phyloP scores from a whole-genome alignment of 2,113 vertebrate species.

The Dunckerocampus dactyliophorus region DNA sequence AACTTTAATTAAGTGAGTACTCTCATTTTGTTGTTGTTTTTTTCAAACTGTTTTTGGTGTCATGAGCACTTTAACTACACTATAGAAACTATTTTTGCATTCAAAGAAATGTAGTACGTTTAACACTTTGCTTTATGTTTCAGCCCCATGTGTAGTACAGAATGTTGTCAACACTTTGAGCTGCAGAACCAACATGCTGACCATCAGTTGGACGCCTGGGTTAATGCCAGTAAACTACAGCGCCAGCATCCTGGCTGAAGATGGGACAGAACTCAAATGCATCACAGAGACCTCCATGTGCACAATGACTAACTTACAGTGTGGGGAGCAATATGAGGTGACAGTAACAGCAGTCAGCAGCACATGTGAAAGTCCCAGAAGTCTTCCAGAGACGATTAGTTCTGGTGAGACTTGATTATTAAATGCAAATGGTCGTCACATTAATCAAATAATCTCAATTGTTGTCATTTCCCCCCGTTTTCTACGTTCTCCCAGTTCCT shows the following conservation, averaged over 20 bases:
- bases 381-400: slow-evolving; percentile 24
- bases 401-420: slow-evolving; percentile 48
- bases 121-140: slow-evolving; percentile 3
- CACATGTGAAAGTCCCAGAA: slow-evolving; percentile 53
- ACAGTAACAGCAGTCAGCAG: slow-evolving; percentile 46
- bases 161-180: slow-evolving; percentile 41
- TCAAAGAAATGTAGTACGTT: neutral
- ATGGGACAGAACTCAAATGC: slow-evolving; percentile 43
- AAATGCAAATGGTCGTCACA: neutral
- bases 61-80: neutral
- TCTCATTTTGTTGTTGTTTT: neutral
- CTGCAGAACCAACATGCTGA: slow-evolving; percentile 60
- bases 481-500: slow-evolving; percentile 52
- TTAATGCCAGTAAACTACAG: slow-evolving; percentile 60
- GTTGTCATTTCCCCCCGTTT: neutral
- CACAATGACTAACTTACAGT: slow-evolving; percentile 41
- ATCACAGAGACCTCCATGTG: slow-evolving; percentile 47
- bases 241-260: slow-evolving; percentile 19
- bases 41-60: neutral
- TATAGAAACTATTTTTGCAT: neutral
- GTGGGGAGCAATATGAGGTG: slow-evolving; percentile 63
- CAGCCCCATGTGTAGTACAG: slow-evolving; percentile 72
- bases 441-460: neutral
- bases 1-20: neutral
- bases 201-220: slow-evolving; percentile 56